phyloP scores from a whole-genome alignment of 2,888 invertebrate genomes.

The Calephelis perditalis region DNA sequence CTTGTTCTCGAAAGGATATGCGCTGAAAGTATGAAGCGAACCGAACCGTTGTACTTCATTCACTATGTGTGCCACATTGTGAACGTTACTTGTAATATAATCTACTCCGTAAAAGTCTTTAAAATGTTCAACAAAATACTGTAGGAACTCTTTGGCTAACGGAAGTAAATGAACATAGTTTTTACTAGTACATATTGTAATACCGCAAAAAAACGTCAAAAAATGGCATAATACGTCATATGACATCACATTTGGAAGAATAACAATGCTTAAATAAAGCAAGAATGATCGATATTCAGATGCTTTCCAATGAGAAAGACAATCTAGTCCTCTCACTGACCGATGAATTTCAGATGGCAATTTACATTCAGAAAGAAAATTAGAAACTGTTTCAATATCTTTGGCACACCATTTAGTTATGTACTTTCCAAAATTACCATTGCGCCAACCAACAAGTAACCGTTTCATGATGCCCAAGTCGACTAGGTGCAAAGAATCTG shows the following conservation, averaged over 20 bases:
- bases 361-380: slow-evolving; percentile 10
- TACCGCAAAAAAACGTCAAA: slow-evolving; percentile 17
- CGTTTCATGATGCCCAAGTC: slow-evolving; percentile 32
- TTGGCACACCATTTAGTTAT: slow-evolving; percentile 24
- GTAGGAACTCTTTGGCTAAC: slow-evolving; percentile 18
- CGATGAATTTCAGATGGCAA: slow-evolving; percentile 24
- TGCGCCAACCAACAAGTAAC: slow-evolving; percentile 28
- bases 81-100: slow-evolving; percentile 29
- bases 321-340: slow-evolving; percentile 3
- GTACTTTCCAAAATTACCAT: slow-evolving; percentile 28
- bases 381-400: slow-evolving; percentile 16
- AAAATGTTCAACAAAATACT: slow-evolving; percentile 20
- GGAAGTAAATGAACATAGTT: neutral
- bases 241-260: slow-evolving; percentile 16
- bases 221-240: slow-evolving; percentile 17
- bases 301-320: slow-evolving; percentile 27
- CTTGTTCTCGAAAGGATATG: slow-evolving; percentile 28
- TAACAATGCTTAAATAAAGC: slow-evolving; percentile 24
- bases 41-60: slow-evolving; percentile 28
- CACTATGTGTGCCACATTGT: slow-evolving; percentile 27
- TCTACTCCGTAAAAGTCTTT: slow-evolving; percentile 25
- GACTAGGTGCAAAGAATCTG: slow-evolving; percentile 29
- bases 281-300: slow-evolving; percentile 28
- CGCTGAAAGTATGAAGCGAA: slow-evolving; percentile 21
- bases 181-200: neutral